phyloP scores from a whole-genome alignment of 35 echinoderm and acorn worm species.

The Eucidaris tribuloides region DNA sequence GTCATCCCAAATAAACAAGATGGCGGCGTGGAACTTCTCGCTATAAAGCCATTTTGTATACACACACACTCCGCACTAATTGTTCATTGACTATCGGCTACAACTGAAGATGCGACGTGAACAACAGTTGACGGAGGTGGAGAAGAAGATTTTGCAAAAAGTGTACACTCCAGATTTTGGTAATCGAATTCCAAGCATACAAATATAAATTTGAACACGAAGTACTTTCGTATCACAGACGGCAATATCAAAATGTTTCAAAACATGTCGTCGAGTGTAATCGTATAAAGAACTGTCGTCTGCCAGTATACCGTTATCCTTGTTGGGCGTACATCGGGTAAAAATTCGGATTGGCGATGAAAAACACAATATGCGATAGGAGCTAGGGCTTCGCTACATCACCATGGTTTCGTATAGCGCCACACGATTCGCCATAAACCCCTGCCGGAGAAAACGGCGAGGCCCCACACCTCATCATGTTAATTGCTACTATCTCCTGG shows the following conservation, averaged over 20 bases:
- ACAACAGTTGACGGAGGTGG: neutral
- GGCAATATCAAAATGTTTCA: neutral
- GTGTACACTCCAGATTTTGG: neutral
- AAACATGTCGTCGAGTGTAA: neutral
- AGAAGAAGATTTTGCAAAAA: neutral
- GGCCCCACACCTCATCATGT: conserved; percentile 28
- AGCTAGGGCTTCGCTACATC: neutral
- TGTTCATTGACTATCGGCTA: neutral
- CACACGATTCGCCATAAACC: neutral
- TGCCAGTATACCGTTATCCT: neutral
- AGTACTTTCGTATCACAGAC: neutral
- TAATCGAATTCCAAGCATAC: neutral
- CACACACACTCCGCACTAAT: conserved; percentile 24
- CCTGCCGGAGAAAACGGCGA: neutral
- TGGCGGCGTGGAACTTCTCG: conserved; percentile 3
- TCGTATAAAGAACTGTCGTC: neutral
- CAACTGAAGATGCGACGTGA: neutral
- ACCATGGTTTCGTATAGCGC: conserved; percentile 25
- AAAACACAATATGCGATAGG: conserved; percentile 17
- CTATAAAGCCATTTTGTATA: neutral
- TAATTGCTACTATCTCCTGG: neutral
- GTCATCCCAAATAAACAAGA: too few relatives aligned
- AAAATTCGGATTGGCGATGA: conserved; percentile 7
- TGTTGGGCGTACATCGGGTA: neutral
- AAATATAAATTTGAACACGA: neutral